phyloP scores from a whole-genome alignment of 2,888 invertebrate species.

The Abrostola triplasia region DNA sequence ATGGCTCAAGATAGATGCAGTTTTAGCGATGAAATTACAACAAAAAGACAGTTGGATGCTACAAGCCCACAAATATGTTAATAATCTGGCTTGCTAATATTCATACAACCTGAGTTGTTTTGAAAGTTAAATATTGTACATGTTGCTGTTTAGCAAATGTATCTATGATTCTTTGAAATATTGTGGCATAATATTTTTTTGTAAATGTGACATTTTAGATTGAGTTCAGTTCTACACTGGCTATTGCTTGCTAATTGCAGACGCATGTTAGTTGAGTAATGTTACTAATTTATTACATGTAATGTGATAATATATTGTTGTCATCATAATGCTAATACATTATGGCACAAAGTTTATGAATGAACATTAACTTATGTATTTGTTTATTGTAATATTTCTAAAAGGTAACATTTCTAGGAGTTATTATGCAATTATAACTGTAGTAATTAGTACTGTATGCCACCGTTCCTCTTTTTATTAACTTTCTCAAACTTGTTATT shows the following conservation, averaged over 20 bases:
- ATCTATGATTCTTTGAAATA: background rate
- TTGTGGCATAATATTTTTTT: background rate
- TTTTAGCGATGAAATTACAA: too few relatives aligned
- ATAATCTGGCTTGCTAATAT: slow-evolving; percentile 2
- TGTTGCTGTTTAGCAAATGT: too few relatives aligned
- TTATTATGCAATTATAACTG: slow-evolving; percentile 12
- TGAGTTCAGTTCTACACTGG: slow-evolving; percentile 8
- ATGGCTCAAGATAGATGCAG: slow-evolving; percentile 9
- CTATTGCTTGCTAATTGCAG: slow-evolving; percentile 14
- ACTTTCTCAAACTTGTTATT: slow-evolving; percentile 17
- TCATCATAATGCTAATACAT: slow-evolving; percentile 15
- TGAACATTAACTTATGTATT: slow-evolving; percentile 9
- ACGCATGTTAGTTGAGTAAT: slow-evolving; percentile 28
- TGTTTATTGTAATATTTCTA: slow-evolving; percentile 6
- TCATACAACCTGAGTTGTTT: too few relatives aligned
- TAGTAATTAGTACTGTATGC: slow-evolving; percentile 23
- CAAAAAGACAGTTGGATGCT: background rate
- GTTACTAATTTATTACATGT: slow-evolving; percentile 7
- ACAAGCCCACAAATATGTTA: background rate
- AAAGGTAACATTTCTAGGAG: slow-evolving; percentile 11
- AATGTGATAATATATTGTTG: slow-evolving; percentile 14
- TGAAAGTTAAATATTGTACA: background rate
- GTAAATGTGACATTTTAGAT: background rate
- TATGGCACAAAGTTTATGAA: slow-evolving; percentile 18
- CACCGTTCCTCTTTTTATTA: slow-evolving; percentile 14